A percentile compares a stretch with the other conserved stretches of the same genome.
Evolutionary conservation across 2,888 invertebrate genomes (phyloP).

Genomic region (Gortyna flavago): DNA sequence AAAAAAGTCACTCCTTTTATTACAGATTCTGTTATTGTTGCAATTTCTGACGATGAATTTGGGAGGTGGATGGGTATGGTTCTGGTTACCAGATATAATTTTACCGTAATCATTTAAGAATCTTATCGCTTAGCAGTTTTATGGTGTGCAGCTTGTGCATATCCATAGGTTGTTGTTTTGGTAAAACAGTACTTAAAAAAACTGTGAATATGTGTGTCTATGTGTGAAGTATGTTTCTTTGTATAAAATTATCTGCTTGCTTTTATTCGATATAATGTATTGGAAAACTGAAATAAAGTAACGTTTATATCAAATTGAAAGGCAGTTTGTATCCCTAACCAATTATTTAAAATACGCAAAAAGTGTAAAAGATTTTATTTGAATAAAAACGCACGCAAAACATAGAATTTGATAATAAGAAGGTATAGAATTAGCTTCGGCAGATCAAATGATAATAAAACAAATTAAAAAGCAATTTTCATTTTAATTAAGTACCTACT

Average conservation of each 20-base stretch:
- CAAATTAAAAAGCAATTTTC: not conserved
- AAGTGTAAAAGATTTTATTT: conserved; percentile 1
- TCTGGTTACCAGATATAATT: not conserved
- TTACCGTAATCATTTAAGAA: not conserved
- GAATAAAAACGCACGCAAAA: not conserved
- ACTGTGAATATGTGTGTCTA: not conserved
- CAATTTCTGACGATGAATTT: conserved; percentile 22
- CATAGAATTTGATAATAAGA: not conserved
- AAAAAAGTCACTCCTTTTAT: not conserved
- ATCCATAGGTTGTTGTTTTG: not conserved
- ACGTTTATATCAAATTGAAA: not conserved
- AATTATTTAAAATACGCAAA: not conserved
- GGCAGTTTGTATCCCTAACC: not conserved
- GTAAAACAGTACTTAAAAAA: not conserved
- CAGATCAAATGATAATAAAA: not conserved
- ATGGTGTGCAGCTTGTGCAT: not conserved
- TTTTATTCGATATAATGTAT: conserved; percentile 1
- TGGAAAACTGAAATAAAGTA: conserved; percentile 4
- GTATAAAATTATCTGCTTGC: conserved; percentile 3
- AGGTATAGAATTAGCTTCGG: not conserved
- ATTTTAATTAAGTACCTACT: not conserved
- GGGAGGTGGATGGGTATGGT: conserved; percentile 27
- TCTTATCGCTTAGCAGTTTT: not conserved
- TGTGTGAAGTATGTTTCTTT: not conserved
- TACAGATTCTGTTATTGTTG: conserved; percentile 11